phyloP scores from a whole-genome alignment of 1,140 invertebrate species.

The Macrotrachela quadricornifera region DNA sequence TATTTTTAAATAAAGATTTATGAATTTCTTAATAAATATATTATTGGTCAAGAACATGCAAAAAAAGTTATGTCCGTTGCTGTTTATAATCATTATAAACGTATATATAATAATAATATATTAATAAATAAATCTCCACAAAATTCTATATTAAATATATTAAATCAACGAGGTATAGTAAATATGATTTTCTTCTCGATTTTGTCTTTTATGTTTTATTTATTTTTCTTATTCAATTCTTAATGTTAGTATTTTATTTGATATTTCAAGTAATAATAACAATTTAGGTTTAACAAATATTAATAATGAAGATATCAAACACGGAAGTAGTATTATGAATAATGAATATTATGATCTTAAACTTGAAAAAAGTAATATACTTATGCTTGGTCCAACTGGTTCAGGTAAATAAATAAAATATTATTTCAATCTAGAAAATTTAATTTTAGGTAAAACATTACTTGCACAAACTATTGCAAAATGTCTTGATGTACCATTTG shows the following conservation, averaged over 20 bases:
- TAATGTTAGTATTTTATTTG: too few relatives aligned
- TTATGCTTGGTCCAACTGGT: constrained; percentile 84
- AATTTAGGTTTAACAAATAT: too few relatives aligned
- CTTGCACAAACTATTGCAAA: constrained; percentile 82
- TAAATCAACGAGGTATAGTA: constrained; percentile 10
- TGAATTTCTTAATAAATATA: constrained; percentile 78
- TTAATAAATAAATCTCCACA: constrained; percentile 31
- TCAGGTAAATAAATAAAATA: too few relatives aligned
- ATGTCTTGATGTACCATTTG: constrained; percentile 78
- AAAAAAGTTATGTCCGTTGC: constrained; percentile 96
- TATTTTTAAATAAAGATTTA: constrained; percentile 39
- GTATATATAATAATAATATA: constrained; percentile 86
- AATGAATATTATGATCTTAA: constrained; percentile 56
- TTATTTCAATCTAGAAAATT: too few relatives aligned
- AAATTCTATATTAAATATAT: constrained; percentile 10
- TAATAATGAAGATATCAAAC: background rate
- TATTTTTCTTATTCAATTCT: too few relatives aligned
- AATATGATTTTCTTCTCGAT: too few relatives aligned
- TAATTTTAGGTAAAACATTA: constrained; percentile 86
- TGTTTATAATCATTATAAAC: constrained; percentile 96
- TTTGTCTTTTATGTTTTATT: too few relatives aligned
- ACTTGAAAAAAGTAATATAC: constrained; percentile 90
- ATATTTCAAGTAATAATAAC: too few relatives aligned
- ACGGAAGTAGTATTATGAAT: constrained; percentile 52
- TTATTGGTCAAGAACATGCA: constrained; percentile 91